Evolutionary conservation across 1,140 invertebrate genomes (phyloP), one percentile per base, ranked within the genome.

Genomic region (Heterodera schachtii): DNA sequence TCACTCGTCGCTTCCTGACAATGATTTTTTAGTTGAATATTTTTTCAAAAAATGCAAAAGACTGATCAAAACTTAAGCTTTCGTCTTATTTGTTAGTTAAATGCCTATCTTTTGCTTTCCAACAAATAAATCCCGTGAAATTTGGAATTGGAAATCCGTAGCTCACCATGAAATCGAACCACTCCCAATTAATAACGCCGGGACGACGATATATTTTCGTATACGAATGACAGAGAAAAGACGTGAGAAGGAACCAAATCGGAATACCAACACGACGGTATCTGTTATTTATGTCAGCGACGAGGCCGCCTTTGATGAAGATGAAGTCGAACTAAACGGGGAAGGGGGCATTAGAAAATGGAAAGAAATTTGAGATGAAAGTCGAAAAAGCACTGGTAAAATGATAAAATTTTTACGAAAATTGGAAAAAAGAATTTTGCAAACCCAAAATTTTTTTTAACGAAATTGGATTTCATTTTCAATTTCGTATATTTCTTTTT

Each of bases 1-100:
- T 92, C 91, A 79, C 86, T 90, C 16, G 90, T 82, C 69, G 82
- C 85, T 80, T 92, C 91, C 90, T 91, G 82, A 78, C 31, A 31
- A 31, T 31, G 31, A 31, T 31, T 31, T 31, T 31, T 31, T 31
- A 31, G 31, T 31, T 31, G 31, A 31, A 31, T 31, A 31, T 31
- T 31, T 31, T 31, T 31, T 31, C 31, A 31, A 31, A 31, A 31
- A 31, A 31, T 31, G 31, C 31, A 31, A 31, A 31, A 31, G 31
- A 31, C 31, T 31, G 31, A 31, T 31, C 31, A 31, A 31, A 31
- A 1, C 31, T 31, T 31, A 31, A 31, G 31, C 31, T 31, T 31
- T 31, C 31, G 31, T 31, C 1, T 31, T n/a, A n/a, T n/a, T n/a
- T n/a, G n/a, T n/a, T 31, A 31, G 31, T 31, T 31, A 31, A 31